Evolutionary conservation across 2,888 invertebrate species (phyloP).

Genomic region (Zaprionus lineosus): DNA sequence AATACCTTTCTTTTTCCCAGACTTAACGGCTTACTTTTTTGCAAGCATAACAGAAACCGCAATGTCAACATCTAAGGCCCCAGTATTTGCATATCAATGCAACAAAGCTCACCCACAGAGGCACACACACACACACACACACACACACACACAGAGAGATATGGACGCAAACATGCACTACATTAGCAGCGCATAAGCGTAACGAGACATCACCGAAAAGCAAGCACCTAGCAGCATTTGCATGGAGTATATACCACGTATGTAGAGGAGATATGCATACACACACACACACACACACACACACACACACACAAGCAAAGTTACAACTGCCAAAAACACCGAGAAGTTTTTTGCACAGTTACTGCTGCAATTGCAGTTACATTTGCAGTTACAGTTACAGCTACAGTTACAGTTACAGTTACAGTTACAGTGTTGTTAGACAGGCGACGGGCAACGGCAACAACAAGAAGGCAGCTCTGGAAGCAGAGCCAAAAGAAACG

Average conservation of each 20-base stretch:
- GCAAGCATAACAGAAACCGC: slow-evolving; percentile 24
- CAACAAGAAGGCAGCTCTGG: slow-evolving; percentile 28
- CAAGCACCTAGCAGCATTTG: slow-evolving; percentile 29
- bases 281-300: too few relatives aligned
- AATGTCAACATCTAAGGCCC: slow-evolving; percentile 43
- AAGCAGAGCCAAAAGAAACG: too few relatives aligned
- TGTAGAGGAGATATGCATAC: not conserved
- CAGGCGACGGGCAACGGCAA: slow-evolving; percentile 1
- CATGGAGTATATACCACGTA: slow-evolving; percentile 4
- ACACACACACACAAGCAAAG: slow-evolving; percentile 1
- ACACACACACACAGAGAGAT: not conserved
- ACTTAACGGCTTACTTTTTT: slow-evolving; percentile 6
- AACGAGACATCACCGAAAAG: slow-evolving; percentile 53
- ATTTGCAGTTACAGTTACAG: slow-evolving; percentile 21
- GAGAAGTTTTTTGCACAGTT: slow-evolving; percentile 49
- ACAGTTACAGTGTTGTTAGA: not conserved
- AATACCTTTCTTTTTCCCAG: not conserved
- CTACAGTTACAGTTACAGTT: slow-evolving; percentile 18
- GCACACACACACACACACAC: not conserved
- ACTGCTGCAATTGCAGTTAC: slow-evolving; percentile 29
- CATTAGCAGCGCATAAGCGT: slow-evolving; percentile 25
- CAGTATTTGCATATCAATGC: slow-evolving; percentile 66
- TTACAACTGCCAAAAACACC: slow-evolving; percentile 18
- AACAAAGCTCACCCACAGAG: not conserved
- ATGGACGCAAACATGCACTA: not conserved